Percentiles rank a stretch among this genome's conserved stretches.
phyloP scores from a whole-genome alignment of 2,888 invertebrate species.

The Catocala fraxini region DNA sequence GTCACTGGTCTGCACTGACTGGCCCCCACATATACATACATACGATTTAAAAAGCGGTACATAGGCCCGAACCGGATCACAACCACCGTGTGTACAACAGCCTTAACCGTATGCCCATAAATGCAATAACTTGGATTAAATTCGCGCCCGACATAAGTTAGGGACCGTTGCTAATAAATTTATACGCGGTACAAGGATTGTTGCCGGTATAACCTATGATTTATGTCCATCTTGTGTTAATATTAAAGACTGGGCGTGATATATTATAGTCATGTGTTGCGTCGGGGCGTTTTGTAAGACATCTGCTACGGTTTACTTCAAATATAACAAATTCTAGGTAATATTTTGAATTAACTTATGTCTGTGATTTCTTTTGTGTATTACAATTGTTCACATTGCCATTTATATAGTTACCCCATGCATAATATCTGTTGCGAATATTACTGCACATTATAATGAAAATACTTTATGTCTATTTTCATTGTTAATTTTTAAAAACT shows the following conservation, averaged over 20 bases:
- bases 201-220: conserved; percentile 51
- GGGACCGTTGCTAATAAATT: conserved; percentile 55
- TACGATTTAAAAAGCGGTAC: neutral
- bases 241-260: conserved; percentile 47
- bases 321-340: too few relatives aligned
- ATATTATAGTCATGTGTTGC: conserved; percentile 38
- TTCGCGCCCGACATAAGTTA: conserved; percentile 52
- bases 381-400: too few relatives aligned
- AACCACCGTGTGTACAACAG: neutral
- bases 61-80: neutral
- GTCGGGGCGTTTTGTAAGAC: conserved; percentile 8
- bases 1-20: too few relatives aligned
- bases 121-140: conserved; percentile 67
- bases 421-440: too few relatives aligned
- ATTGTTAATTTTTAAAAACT: too few relatives aligned
- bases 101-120: conserved; percentile 39
- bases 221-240: conserved; percentile 45
- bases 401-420: too few relatives aligned
- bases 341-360: too few relatives aligned
- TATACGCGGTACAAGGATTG: conserved; percentile 50
- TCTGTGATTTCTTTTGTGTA: too few relatives aligned
- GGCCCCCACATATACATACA: too few relatives aligned
- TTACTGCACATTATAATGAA: too few relatives aligned
- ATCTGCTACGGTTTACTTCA: too few relatives aligned
- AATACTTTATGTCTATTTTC: too few relatives aligned